Evolutionary conservation across 2,797 vertebrate species (phyloP).

Genomic region (Amniataba percoides): DNA sequence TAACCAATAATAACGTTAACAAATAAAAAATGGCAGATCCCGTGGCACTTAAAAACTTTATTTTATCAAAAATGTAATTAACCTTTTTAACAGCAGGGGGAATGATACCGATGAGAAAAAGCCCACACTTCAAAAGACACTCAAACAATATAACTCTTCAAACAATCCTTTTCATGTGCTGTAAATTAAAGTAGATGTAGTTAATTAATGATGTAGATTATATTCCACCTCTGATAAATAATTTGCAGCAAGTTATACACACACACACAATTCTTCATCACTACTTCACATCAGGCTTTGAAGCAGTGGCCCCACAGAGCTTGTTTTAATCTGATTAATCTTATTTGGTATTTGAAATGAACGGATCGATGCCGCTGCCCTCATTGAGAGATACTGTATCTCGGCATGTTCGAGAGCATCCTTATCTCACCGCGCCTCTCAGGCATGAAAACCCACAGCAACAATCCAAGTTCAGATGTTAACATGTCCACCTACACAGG

Average conservation of each 20-base stretch:
- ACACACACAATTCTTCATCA: slow-evolving; percentile 9
- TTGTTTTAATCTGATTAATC: slow-evolving; percentile 71
- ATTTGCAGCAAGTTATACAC: slow-evolving; percentile 9
- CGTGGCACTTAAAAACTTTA: background rate
- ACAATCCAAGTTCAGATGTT: slow-evolving; percentile 62
- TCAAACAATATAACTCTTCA: slow-evolving; percentile 32
- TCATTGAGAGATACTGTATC: slow-evolving; percentile 62
- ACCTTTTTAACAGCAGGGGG: slow-evolving; percentile 36
- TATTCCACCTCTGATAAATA: slow-evolving; percentile 48
- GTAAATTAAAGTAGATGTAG: slow-evolving; percentile 26
- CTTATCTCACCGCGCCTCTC: slow-evolving; percentile 72
- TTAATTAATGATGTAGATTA: slow-evolving; percentile 56
- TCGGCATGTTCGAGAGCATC: slow-evolving; percentile 63
- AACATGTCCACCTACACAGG: slow-evolving; percentile 71
- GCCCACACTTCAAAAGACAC: slow-evolving; percentile 31
- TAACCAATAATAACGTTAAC: background rate
- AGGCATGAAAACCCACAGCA: slow-evolving; percentile 58
- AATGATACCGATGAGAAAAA: background rate
- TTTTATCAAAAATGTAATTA: slow-evolving; percentile 44
- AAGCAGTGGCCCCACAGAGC: slow-evolving; percentile 43
- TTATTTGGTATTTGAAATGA: slow-evolving; percentile 73
- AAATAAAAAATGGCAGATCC: slow-evolving; percentile 8
- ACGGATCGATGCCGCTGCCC: slow-evolving; percentile 66
- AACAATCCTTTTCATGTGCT: slow-evolving; percentile 45
- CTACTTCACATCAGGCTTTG: slow-evolving; percentile 47